Percentiles rank a stretch among this genome's conserved stretches.
Evolutionary conservation across 2,113 vertebrate genomes (phyloP).

Genomic region (Pangasianodon gigas): DNA sequence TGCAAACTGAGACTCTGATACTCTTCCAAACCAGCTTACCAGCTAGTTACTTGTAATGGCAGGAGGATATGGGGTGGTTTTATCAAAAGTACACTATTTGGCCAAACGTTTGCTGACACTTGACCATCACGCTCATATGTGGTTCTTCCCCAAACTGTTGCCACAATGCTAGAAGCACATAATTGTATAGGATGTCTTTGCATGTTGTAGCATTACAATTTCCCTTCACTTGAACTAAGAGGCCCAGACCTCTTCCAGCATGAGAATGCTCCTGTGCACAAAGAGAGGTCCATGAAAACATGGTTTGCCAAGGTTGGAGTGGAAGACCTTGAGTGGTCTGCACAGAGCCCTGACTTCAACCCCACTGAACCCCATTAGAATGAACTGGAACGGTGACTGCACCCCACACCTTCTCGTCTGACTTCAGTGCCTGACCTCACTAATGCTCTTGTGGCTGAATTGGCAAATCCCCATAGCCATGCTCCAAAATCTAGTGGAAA

Average conservation of each 20-base stretch:
- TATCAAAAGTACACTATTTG: not conserved
- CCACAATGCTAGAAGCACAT: not conserved
- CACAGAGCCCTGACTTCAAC: not conserved
- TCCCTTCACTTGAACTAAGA: not conserved
- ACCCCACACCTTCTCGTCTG: not conserved
- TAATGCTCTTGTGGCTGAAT: not conserved
- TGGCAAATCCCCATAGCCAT: not conserved
- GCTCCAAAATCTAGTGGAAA: not conserved
- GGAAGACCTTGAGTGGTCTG: not conserved
- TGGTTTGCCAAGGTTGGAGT: not conserved
- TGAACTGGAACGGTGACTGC: not conserved
- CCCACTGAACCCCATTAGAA: not conserved
- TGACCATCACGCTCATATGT: not conserved
- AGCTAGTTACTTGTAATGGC: not conserved
- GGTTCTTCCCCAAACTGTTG: not conserved
- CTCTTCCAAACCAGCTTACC: too few species aligned
- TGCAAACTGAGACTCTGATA: too few species aligned
- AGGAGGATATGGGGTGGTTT: not conserved
- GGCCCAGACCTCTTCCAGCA: not conserved
- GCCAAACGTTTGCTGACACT: not conserved
- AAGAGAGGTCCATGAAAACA: not conserved
- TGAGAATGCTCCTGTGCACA: not conserved
- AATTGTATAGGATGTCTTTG: not conserved
- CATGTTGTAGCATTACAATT: not conserved
- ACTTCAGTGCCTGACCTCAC: not conserved